Base-by-base conservation (phyloP, 2,888 invertebrate genomes). In the Tenthredo amoena region DNA sequence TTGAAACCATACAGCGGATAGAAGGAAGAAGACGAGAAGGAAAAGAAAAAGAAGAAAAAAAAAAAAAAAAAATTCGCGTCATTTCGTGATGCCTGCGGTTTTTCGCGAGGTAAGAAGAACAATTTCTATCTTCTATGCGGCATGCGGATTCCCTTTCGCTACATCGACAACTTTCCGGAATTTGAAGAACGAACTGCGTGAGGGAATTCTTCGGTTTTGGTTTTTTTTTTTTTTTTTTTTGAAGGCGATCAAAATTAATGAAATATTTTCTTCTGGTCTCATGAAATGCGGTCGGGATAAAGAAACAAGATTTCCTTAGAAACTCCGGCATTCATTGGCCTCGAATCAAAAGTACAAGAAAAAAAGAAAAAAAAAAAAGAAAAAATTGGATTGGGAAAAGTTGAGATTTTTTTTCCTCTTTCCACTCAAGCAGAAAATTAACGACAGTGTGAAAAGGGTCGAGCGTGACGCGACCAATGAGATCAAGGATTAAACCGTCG, bases 401-500 rank as follows among this genome's bases (percentile, higher is more conserved):
- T 74, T 74, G 18, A 6, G 40, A 74, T 74, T 55, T n/a, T n/a
- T 55, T 18, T 55, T 55, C 1, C 1, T 72, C 9, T 26, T 12
- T 21, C 21, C 72, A 74, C 72, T 43, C 40, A 12, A 74, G 72
- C 72, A 12, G 72, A 74, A 74, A 74, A 74, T 74, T 74, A 74
- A 74, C 72, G n/a, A 43, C 72, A 74, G 58, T 37, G 81, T 81
- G 81, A 81, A 81, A 62, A 81, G 62, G 81, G 62, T 58, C 81
- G 81, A 62, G 81, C 81, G 81, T 81, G 81, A 81, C 81, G 81
- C 58, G 58, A 81, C 62, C 58, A 62, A 81, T 81, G 81, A 81
- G 58, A 81, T 81, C 81, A 21, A 62, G 81, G 81, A 81, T 81
- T 81, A 81, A 62, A 81, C 34, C 62, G 37, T 62, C 58, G 37